These are phyloP conservation scores for Pseudomyrmex cubaensis DNA, from an alignment of 1,140 invertebrate genomes.

Conservation along the genomic window DNA sequence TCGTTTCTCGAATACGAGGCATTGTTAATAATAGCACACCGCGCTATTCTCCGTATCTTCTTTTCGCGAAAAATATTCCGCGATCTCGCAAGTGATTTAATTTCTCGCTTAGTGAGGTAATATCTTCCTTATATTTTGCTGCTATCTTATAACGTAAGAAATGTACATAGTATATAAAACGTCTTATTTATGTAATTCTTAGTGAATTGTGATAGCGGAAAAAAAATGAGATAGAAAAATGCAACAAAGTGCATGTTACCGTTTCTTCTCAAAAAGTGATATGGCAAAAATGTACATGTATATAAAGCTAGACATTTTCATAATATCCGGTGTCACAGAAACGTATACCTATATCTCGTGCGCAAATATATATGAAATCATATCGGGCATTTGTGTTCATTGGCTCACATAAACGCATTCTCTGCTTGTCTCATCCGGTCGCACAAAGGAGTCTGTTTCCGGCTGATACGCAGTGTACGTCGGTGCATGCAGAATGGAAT, in stretches of 20 bases:
- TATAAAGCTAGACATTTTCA: not conserved
- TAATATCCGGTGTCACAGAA: not conserved
- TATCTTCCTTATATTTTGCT: not conserved
- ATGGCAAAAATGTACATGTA: too few species aligned
- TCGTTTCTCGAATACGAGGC: not conserved
- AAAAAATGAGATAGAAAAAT: not conserved
- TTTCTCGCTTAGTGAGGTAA: not conserved
- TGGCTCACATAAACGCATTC: conserved; percentile 27
- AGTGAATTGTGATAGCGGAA: not conserved
- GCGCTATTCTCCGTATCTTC: not conserved
- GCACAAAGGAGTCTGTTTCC: conserved; percentile 45
- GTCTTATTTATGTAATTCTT: conserved; percentile 2
- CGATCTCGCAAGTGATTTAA: conserved; percentile 5
- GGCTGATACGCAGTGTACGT: conserved; percentile 25
- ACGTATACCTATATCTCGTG: not conserved
- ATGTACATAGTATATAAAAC: too few species aligned
- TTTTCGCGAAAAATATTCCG: not conserved
- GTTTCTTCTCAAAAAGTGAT: not conserved
- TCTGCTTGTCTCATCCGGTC: conserved; percentile 20
- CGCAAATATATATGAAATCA: not conserved
- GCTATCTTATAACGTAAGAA: not conserved
- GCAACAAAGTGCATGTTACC: not conserved
- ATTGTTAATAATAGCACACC: conserved; percentile 18
- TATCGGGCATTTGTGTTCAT: not conserved
- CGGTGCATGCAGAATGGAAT: conserved; percentile 13